Evolutionary conservation across 2,797 vertebrate species (phyloP).

Genomic region (Psittacula derbiana): DNA sequence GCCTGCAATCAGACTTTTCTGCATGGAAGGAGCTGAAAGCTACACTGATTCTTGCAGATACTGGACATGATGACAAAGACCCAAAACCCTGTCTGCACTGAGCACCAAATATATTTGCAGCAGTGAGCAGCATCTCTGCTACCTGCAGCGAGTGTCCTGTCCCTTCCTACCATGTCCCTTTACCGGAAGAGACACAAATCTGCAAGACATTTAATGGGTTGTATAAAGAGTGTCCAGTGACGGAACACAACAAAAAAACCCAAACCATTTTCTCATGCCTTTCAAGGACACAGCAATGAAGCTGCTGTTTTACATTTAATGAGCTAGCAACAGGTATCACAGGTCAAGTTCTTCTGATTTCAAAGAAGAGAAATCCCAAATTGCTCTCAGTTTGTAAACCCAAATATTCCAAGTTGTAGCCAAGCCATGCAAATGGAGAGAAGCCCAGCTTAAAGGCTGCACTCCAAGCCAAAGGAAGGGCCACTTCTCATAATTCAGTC

Average conservation of each 20-base stretch:
- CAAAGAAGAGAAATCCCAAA: background rate
- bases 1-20: background rate
- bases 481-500: background rate
- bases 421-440: background rate
- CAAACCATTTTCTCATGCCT: background rate
- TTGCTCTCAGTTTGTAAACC: background rate
- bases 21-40: background rate
- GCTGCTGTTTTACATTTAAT: background rate
- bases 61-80: background rate
- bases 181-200: background rate
- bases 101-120: background rate
- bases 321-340: background rate
- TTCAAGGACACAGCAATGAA: background rate
- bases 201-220: background rate
- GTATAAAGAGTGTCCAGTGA: background rate
- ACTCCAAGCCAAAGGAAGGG: background rate
- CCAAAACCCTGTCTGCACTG: background rate
- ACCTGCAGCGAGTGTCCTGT: background rate
- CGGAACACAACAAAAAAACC: background rate
- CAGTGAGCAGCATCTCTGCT: background rate
- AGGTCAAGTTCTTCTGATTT: background rate
- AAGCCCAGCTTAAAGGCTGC: background rate
- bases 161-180: background rate
- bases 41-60: background rate
- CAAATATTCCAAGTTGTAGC: background rate